Evolutionary conservation across 2,113 vertebrate species (phyloP).

Genomic region (Oxyruncus cristatus): DNA sequence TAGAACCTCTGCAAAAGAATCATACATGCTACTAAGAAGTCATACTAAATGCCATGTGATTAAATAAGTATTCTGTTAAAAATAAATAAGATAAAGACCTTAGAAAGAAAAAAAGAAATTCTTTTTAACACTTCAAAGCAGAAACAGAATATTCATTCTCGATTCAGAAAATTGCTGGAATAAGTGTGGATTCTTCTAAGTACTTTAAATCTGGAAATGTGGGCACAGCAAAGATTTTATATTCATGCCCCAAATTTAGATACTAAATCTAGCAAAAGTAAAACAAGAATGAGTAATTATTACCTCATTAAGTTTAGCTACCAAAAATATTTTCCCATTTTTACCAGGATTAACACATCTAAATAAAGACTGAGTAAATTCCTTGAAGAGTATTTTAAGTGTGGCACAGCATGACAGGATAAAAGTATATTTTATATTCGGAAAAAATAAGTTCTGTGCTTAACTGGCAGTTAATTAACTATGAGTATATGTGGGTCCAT

Average conservation of each 20-base stretch:
- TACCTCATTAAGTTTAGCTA: neutral
- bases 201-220: neutral
- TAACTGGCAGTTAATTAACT: neutral
- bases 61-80: neutral
- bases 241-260: neutral
- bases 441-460: neutral
- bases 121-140: neutral
- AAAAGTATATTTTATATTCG: neutral
- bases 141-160: neutral
- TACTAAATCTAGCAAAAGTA: neutral
- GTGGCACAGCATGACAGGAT: neutral
- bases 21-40: neutral
- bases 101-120: neutral
- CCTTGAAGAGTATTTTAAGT: neutral
- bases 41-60: neutral
- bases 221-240: neutral
- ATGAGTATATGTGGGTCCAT: neutral
- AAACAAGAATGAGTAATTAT: neutral
- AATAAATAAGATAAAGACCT: neutral
- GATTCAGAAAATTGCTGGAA: neutral
- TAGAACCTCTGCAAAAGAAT: neutral
- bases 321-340: neutral
- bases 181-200: neutral
- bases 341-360: neutral
- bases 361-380: neutral